These are phyloP conservation scores for Butorides virescens DNA, from an alignment of 2,113 vertebrate genomes.

Conservation along the genomic window DNA sequence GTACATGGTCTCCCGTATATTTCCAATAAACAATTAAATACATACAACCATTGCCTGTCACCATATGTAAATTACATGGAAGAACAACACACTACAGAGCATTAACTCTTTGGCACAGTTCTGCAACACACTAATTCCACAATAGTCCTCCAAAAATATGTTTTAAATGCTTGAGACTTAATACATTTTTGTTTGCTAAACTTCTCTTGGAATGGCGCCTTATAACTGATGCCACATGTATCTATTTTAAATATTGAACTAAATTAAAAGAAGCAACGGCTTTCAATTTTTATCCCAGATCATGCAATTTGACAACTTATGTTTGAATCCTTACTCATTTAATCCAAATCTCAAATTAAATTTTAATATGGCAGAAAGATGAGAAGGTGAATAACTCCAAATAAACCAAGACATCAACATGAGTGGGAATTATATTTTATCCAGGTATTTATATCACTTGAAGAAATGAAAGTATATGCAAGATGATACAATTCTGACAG, in stretches of 20 bases:
- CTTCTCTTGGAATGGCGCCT: neutral
- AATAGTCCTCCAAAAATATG: rapidly evolving
- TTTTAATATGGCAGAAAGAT: neutral
- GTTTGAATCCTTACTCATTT: neutral
- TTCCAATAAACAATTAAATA: neutral
- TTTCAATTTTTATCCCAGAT: neutral
- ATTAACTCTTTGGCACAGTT: neutral
- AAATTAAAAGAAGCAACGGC: neutral
- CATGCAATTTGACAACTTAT: neutral
- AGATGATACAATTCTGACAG: neutral
- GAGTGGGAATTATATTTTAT: neutral
- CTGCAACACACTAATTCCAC: neutral
- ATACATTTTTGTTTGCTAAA: neutral
- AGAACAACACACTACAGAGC: neutral
- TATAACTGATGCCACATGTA: neutral
- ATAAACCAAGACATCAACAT: neutral
- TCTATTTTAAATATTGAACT: neutral
- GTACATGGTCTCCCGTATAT: neutral
- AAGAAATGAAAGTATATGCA: neutral
- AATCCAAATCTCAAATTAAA: neutral
- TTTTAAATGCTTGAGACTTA: neutral
- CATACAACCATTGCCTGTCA: rapidly evolving
- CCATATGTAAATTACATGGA: neutral
- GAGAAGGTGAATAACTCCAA: neutral
- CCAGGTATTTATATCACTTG: neutral